phyloP scores from a whole-genome alignment of 64 coral and sea anemone genomes.

The Pachyseris speciosa region DNA sequence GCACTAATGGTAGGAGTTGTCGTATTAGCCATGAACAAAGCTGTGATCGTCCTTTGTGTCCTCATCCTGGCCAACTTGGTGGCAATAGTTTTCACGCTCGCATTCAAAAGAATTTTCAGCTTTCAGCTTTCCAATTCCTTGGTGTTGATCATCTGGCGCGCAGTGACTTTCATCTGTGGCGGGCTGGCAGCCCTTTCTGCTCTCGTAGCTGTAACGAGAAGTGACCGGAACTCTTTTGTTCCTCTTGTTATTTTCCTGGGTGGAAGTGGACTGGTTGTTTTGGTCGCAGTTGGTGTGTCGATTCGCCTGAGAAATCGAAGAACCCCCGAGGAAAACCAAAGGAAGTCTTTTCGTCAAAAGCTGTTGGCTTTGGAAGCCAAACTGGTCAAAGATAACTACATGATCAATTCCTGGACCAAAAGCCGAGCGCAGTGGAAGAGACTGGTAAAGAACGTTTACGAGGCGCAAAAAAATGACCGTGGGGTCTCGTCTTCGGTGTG shows the following conservation, averaged over 20 bases:
- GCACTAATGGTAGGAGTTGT: constrained; percentile 91
- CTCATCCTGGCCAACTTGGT: constrained; percentile 68
- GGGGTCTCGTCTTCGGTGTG: constrained; percentile 19
- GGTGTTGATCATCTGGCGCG: constrained; percentile 78
- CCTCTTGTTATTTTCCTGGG: constrained; percentile 78
- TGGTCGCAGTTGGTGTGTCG: constrained; percentile 58
- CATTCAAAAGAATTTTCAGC: constrained; percentile 62
- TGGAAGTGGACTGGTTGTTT: constrained; percentile 36
- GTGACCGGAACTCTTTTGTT: constrained; percentile 62
- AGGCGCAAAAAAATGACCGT: constrained; percentile 76
- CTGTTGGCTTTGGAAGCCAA: constrained; percentile 75
- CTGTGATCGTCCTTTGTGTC: constrained; percentile 47
- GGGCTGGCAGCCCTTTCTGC: constrained; percentile 57
- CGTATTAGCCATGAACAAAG: constrained; percentile 65
- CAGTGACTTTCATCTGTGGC: constrained; percentile 65
- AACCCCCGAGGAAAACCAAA: constrained; percentile 79
- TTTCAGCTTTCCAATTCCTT: constrained; percentile 90
- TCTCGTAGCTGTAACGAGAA: constrained; percentile 57
- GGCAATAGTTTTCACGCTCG: constrained; percentile 82
- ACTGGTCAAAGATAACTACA: constrained; percentile 70
- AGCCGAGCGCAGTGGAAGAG: constrained; percentile 80
- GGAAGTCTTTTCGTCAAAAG: constrained; percentile 69
- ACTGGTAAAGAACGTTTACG: constrained; percentile 85
- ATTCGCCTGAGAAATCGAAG: constrained; percentile 64
- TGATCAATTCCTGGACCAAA: constrained; percentile 93